Percentiles rank a stretch among this genome's conserved stretches.
Evolutionary conservation across 2,113 vertebrate species (phyloP).

Genomic region (Chiloscyllium plagiosum): DNA sequence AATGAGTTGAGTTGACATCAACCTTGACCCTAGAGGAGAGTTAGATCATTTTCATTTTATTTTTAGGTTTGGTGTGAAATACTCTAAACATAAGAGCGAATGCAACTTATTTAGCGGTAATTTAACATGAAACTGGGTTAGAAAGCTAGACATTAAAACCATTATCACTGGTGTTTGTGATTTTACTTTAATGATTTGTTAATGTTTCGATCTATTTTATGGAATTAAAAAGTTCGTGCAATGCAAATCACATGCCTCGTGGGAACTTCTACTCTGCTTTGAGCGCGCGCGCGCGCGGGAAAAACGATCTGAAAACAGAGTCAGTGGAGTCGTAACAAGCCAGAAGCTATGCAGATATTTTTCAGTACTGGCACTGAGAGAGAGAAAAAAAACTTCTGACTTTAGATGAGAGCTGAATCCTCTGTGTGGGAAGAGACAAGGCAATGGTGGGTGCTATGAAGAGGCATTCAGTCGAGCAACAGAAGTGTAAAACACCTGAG

Average conservation of each 20-base stretch:
- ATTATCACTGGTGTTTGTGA: neutral
- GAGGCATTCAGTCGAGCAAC: neutral
- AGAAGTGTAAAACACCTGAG: neutral
- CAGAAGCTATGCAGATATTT: neutral
- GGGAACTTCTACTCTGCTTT: neutral
- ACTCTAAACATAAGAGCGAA: neutral
- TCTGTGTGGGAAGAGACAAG: neutral
- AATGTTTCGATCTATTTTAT: neutral
- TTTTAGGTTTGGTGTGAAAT: neutral
- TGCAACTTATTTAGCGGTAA: neutral
- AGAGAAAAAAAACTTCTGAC: neutral
- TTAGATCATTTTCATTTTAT: neutral
- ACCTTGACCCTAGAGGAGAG: neutral
- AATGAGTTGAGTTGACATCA: neutral
- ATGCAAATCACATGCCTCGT: neutral
- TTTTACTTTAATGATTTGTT: neutral
- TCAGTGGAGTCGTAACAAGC: neutral
- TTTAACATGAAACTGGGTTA: neutral
- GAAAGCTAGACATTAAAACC: neutral
- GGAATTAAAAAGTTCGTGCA: neutral
- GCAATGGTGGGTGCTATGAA: neutral
- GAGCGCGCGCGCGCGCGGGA: neutral
- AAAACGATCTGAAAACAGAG: neutral
- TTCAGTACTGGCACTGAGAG: neutral
- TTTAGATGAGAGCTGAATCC: neutral